Conservation (phyloP, 2,113 vertebrate genomes). For the Stomatorhinus ivindoensis region DNA sequence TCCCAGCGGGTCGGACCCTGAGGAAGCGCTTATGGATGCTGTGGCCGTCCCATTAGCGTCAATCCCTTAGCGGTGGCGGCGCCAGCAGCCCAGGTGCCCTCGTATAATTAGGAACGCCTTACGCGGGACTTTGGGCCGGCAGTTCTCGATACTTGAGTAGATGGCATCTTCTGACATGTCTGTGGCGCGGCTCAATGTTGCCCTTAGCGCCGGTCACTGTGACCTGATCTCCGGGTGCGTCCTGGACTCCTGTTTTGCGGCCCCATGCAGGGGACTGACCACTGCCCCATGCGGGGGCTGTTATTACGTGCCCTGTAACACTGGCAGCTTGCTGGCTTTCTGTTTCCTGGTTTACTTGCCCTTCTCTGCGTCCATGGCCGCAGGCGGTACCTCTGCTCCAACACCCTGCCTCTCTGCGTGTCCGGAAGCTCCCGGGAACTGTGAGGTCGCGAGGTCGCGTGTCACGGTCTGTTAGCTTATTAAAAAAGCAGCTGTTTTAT, state of each 20-base stretch:
- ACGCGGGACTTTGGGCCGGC: not conserved
- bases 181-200: not conserved
- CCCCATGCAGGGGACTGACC: not conserved
- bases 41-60: constrained; percentile 1
- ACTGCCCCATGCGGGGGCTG: not conserved
- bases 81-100: not conserved
- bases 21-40: constrained; percentile 8
- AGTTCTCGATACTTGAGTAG: not conserved
- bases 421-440: not conserved
- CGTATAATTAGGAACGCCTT: constrained; percentile 14
- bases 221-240: not conserved
- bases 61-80: not conserved
- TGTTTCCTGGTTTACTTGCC: not conserved
- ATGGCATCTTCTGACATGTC: not conserved
- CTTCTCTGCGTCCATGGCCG: not conserved
- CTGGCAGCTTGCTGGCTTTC: not conserved
- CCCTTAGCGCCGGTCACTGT: not conserved
- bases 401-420: not conserved
- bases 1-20: not conserved
- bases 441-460: not conserved
- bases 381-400: not conserved
- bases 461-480: not conserved
- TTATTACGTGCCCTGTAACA: not conserved
- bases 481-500: not conserved
- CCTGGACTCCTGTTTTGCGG: not conserved